Evolutionary conservation across 2,113 vertebrate genomes (phyloP).

Genomic region (Balaenoptera acutorostrata): DNA sequence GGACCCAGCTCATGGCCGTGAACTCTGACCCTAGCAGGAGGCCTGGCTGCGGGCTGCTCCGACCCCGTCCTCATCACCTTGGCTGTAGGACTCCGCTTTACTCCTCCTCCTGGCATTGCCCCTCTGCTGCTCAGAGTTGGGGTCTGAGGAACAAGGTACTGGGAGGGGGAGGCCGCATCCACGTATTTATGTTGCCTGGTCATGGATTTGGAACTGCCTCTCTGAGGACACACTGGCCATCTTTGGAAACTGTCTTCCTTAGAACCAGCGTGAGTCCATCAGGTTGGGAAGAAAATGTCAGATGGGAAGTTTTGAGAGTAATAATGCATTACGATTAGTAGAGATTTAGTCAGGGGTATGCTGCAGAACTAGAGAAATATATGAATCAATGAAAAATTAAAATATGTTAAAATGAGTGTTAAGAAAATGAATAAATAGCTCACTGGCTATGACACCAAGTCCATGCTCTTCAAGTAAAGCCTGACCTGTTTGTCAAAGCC

Average conservation of each 20-base stretch:
- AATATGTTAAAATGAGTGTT: not conserved
- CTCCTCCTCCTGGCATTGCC: not conserved
- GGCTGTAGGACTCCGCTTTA: too few species aligned
- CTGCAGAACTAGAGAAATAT: not conserved
- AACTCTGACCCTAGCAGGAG: rapidly evolving
- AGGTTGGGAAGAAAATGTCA: not conserved
- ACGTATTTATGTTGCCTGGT: not conserved
- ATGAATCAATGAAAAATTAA: not conserved
- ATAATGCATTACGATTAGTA: not conserved
- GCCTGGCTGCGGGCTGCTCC: too few species aligned
- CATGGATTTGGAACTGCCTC: not conserved
- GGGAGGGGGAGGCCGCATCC: too few species aligned
- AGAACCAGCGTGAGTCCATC: not conserved
- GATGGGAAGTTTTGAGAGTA: not conserved
- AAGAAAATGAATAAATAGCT: not conserved
- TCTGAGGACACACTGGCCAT: not conserved
- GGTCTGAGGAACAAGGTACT: not conserved
- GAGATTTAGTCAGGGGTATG: not conserved
- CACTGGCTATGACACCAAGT: not conserved
- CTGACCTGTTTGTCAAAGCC: not conserved
- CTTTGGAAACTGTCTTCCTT: not conserved
- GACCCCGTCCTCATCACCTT: not conserved
- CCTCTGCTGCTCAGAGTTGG: not conserved
- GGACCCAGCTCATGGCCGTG: not conserved
- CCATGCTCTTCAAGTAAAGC: not conserved